Base-by-base conservation (phyloP, 2,113 vertebrate species). In the Tupaia chinensis region DNA sequence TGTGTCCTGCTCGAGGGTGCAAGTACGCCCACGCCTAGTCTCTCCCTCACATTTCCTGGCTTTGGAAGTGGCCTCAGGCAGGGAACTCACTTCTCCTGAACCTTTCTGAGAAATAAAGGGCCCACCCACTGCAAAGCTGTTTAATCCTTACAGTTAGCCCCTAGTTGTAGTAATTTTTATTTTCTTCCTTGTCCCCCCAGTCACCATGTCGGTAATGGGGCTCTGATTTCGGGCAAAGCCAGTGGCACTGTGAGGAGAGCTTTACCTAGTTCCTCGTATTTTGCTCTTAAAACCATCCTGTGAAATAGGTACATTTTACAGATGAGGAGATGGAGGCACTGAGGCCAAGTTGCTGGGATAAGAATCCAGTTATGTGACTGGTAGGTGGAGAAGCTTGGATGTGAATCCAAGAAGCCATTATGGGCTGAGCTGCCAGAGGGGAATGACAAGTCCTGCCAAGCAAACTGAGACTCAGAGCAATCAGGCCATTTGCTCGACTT, bases 1-100 rank as follows among this genome's bases (percentile, higher is more conserved):
- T 16, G 15, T 53, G 60, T 70, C 63, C 0, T 2, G 11, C 27
- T 78, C 54, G 53, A 65, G 68, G 82, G 25, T 44, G 25, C 69
- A 61, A 17, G 22, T 5, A 4, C 23, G 58, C 9, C 77, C 91
- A 85, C 69, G 44, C 56, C 32, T 29, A 1, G 4, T 54, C 12
- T 65, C 12, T 79, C 65, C 23, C 25, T 73, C 66, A n/a, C 69
- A 54, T 91, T 92, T 91, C 90, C 82, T 95, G 60, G 63, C 56
- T 87, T 80, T 61, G 70, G 65, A 79, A 34, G 83, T 25, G 61
- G n/a, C 56, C 84, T 76, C 93, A 66, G 94, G 65, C 78, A 58
- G 12, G 81, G 32, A 81, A 89, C 82, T 89, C 32, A 29, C 66
- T 94, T 85, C 80, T 92, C 79, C 85, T 66, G 96, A 94, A 44